These are phyloP conservation scores for Resseliella maxima DNA, from an alignment of 2,888 invertebrate genomes.

Conservation along the genomic window DNA sequence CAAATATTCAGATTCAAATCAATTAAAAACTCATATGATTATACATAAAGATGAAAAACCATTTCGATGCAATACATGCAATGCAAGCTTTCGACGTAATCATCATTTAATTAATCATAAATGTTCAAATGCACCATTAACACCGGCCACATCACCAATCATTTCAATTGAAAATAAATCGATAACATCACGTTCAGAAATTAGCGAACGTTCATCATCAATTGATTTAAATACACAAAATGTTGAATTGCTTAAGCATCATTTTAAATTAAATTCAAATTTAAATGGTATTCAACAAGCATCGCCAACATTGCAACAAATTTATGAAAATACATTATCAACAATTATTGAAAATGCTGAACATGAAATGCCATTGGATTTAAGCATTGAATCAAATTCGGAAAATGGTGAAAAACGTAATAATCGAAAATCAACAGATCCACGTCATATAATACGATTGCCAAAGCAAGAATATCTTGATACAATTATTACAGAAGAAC, in stretches of 20 bases:
- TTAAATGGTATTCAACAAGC: not conserved
- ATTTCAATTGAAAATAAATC: conserved; percentile 64
- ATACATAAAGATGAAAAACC: conserved; percentile 93
- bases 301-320: conserved; percentile 59
- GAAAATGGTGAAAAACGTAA: conserved; percentile 62
- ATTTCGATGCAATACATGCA: conserved; percentile 83
- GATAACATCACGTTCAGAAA: conserved; percentile 64
- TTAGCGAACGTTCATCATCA: conserved; percentile 62
- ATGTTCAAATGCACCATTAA: conserved; percentile 71
- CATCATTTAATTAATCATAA: conserved; percentile 89
- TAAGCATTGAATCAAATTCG: conserved; percentile 56
- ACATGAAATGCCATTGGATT: conserved; percentile 60
- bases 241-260: not conserved
- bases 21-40: conserved; percentile 87
- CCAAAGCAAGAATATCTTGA: conserved; percentile 66
- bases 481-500: conserved; percentile 73
- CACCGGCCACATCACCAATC: conserved; percentile 63
- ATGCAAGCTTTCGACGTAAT: conserved; percentile 82
- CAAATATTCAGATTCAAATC: conserved; percentile 91
- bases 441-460: conserved; percentile 70
- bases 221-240: conserved; percentile 59
- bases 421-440: conserved; percentile 69
- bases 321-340: conserved; percentile 67
- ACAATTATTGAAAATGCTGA: conserved; percentile 62
- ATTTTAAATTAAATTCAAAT: not conserved